phyloP scores from a whole-genome alignment of 2,797 vertebrate genomes.

The Zenarchopterus dispar region DNA sequence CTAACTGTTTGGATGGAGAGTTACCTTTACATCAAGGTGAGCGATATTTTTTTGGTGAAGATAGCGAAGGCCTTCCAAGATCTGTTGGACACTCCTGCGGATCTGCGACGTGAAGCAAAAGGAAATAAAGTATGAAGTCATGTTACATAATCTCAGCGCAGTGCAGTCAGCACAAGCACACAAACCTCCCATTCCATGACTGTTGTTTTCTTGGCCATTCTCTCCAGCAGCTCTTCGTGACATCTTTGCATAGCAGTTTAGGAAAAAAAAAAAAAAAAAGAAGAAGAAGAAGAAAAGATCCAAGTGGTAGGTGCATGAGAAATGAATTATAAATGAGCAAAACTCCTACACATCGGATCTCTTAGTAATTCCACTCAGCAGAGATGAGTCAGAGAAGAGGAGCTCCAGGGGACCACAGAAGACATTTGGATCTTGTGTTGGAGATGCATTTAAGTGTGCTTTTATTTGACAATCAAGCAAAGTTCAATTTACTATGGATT shows the following conservation, averaged over 20 bases:
- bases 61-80: conserved; percentile 89
- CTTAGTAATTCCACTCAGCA: conserved; percentile 58
- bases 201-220: conserved; percentile 87
- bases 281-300: conserved; percentile 28
- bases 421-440: conserved; percentile 49
- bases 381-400: conserved; percentile 66
- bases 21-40: conserved; percentile 85
- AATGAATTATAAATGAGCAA: conserved; percentile 70
- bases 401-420: conserved; percentile 43
- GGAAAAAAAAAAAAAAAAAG: conserved; percentile 63
- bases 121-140: conserved; percentile 12
- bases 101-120: conserved; percentile 73
- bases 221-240: conserved; percentile 92
- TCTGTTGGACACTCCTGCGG: conserved; percentile 86
- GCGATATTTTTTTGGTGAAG: conserved; percentile 85
- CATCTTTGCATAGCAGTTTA: conserved; percentile 85
- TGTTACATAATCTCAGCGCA: conserved; percentile 52
- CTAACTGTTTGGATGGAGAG: no score
- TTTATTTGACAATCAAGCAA: conserved; percentile 9
- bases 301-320: conserved; percentile 49
- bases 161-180: conserved; percentile 39
- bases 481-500: no score
- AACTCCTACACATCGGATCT: conserved; percentile 61
- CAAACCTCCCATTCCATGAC: conserved; percentile 92
- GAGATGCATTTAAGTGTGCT: conserved; percentile 17